These are phyloP conservation scores for Enteromius unitaeniatus DNA, from an alignment of 2,797 vertebrate species.

Conservation along the genomic window DNA sequence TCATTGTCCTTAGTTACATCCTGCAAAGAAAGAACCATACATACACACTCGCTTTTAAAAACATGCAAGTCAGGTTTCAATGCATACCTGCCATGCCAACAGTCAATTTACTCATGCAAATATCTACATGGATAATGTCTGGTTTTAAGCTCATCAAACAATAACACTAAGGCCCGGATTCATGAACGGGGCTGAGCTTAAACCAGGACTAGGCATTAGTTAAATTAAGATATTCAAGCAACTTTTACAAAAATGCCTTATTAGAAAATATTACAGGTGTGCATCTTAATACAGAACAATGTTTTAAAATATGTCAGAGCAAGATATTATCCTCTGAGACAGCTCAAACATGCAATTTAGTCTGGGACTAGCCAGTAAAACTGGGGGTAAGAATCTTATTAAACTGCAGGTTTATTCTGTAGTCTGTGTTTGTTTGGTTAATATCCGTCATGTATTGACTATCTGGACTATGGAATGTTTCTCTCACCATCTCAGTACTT, in stretches of 20 bases:
- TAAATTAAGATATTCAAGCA: no score
- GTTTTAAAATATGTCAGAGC: no score
- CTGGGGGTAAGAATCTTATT: not conserved
- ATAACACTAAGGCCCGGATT: not conserved
- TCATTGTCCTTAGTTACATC: constrained; percentile 87
- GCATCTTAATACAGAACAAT: no score
- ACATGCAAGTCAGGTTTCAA: not conserved
- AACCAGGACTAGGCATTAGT: no score
- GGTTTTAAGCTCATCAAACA: not conserved
- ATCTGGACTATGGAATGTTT: not conserved
- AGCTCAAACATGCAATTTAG: no score
- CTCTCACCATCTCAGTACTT: constrained; percentile 89
- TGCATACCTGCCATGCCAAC: not conserved
- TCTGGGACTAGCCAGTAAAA: no score
- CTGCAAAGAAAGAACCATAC: constrained; percentile 70
- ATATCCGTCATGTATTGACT: not conserved
- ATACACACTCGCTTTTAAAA: not conserved
- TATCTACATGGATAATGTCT: not conserved
- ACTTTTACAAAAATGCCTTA: no score
- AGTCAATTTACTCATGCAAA: not conserved
- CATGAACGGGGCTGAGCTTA: no score
- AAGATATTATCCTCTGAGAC: no score
- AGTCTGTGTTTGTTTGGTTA: not conserved
- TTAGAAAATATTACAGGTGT: no score
- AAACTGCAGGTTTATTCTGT: not conserved